Evolutionary conservation across 1,140 invertebrate genomes (phyloP).

Genomic region (Panagrolaimus sp.): DNA sequence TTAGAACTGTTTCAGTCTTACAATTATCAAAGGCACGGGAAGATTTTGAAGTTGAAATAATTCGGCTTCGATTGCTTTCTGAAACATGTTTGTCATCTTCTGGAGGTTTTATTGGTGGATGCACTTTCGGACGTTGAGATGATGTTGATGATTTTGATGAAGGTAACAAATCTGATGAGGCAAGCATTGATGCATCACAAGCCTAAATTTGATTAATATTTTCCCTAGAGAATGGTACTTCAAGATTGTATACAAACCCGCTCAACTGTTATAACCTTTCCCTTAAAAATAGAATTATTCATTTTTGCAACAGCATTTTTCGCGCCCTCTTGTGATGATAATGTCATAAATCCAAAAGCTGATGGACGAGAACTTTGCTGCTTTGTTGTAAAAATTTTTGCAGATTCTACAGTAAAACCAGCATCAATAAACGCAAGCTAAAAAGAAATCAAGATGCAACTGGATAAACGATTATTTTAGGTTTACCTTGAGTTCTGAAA

Average conservation of each 20-base stretch:
- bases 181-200: constrained; percentile 10
- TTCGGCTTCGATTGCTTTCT: too few species aligned
- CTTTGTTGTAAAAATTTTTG: constrained; percentile 1
- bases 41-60: too few species aligned
- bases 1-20: too few species aligned
- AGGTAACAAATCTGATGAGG: not conserved
- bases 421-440: constrained; percentile 16
- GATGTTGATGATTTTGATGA: too few species aligned
- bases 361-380: not conserved
- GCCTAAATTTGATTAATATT: constrained; percentile 13
- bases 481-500: constrained; percentile 7
- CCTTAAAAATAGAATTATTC: constrained; percentile 46
- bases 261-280: constrained; percentile 39
- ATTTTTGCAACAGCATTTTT: constrained; percentile 37
- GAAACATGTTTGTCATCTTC: not conserved
- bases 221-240: not conserved
- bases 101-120: constrained; percentile 13
- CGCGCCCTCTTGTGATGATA: constrained; percentile 17
- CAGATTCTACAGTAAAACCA: constrained; percentile 1
- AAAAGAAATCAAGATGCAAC: not conserved
- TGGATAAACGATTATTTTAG: not conserved
- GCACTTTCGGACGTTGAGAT: not conserved
- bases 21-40: too few species aligned
- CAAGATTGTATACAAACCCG: constrained; percentile 24
- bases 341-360: constrained; percentile 11